Percentiles rank a stretch among this genome's conserved stretches.
Conservation (phyloP, 2,113 vertebrate genomes). For the Sapajus apella region DNA sequence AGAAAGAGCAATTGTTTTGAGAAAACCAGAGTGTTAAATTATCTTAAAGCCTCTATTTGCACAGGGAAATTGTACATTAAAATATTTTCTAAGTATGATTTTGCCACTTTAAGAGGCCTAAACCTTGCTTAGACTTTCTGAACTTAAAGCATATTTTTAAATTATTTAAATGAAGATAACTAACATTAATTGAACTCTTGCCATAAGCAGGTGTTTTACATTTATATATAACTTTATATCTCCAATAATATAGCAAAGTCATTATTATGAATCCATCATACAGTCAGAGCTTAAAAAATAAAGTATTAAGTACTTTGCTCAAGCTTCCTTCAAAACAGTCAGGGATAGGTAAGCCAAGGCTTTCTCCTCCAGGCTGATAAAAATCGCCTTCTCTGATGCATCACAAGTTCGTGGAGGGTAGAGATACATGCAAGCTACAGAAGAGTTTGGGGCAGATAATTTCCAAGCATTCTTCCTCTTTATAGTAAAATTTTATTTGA, state of each 20-base stretch:
- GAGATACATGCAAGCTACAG: background rate
- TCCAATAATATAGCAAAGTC: background rate
- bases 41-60: background rate
- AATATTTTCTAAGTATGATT: background rate
- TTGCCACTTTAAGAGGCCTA: background rate
- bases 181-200: background rate
- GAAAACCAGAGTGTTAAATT: background rate
- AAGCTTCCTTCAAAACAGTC: background rate
- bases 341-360: background rate
- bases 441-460: background rate
- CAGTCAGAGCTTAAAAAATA: background rate
- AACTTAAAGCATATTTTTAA: background rate
- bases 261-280: background rate
- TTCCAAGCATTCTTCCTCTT: background rate
- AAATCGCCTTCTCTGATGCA: background rate
- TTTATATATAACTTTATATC: background rate
- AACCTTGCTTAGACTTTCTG: background rate
- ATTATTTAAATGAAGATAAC: conserved; percentile 13
- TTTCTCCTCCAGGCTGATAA: background rate
- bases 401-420: background rate
- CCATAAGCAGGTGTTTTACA: background rate
- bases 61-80: background rate
- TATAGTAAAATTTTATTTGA: background rate
- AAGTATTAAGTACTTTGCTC: background rate
- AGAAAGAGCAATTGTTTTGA: background rate